Evolutionary conservation across 2,797 vertebrate genomes (phyloP).

Genomic region (Microctenopoma lineatum): DNA sequence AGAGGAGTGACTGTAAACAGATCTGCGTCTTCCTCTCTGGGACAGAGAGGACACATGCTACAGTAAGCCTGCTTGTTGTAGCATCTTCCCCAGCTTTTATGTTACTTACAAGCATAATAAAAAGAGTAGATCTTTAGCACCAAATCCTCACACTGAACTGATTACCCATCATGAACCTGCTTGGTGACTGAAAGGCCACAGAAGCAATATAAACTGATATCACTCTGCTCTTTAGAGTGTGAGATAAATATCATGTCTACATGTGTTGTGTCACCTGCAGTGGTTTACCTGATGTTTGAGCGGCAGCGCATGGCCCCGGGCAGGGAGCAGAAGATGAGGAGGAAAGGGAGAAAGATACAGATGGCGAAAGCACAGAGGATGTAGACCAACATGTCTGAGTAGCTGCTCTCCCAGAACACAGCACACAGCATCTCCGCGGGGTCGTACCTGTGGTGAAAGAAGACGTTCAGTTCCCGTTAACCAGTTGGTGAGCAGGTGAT

Average conservation of each 20-base stretch:
- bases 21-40: constrained; percentile 66
- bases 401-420: constrained; percentile 83
- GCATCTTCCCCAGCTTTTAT: no score
- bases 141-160: no score
- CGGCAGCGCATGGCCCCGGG: constrained; percentile 51
- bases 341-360: constrained; percentile 75
- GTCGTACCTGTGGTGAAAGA: constrained; percentile 73
- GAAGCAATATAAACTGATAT: no score
- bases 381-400: constrained; percentile 83
- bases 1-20: constrained; percentile 77
- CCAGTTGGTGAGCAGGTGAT: neutral
- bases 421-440: constrained; percentile 83
- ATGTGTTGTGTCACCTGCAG: neutral
- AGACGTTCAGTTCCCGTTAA: neutral
- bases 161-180: no score
- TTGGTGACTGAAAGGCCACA: no score
- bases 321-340: constrained; percentile 75
- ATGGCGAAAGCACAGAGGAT: constrained; percentile 77
- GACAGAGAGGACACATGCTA: constrained; percentile 1
- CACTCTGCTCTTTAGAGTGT: no score
- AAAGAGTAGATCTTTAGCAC: no score
- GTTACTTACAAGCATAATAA: no score
- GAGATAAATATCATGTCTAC: no score
- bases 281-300: constrained; percentile 65
- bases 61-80: neutral